Percentiles rank a stretch among this genome's conserved stretches.
Evolutionary conservation across 1,140 invertebrate species (phyloP).

Genomic region (Hirudo medicinalis): DNA sequence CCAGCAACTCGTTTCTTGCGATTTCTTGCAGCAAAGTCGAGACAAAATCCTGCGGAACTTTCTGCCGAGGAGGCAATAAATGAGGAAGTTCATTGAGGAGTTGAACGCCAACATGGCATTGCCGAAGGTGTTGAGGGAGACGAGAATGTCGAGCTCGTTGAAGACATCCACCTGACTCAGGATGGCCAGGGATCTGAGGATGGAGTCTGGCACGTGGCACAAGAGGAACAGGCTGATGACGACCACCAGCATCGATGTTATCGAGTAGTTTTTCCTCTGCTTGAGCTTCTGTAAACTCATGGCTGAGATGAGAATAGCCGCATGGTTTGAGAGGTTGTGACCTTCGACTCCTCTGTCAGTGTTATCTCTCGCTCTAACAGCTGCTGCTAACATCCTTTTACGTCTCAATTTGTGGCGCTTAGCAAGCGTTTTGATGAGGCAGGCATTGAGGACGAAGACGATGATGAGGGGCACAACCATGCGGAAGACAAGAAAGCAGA

Average conservation of each 20-base stretch:
- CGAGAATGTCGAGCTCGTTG: too few species aligned
- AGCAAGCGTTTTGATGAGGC: constrained; percentile 16
- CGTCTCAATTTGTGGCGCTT: not conserved
- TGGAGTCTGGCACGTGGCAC: constrained; percentile 20
- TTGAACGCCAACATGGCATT: constrained; percentile 18
- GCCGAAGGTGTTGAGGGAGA: not conserved
- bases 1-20: too few species aligned
- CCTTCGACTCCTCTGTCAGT: too few species aligned
- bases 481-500: constrained; percentile 22
- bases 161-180: not conserved
- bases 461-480: constrained; percentile 19
- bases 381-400: constrained; percentile 8
- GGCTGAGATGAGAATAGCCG: too few species aligned
- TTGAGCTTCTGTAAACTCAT: not conserved
- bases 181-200: constrained; percentile 15
- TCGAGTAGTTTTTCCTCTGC: constrained; percentile 8
- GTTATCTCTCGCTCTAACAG: not conserved
- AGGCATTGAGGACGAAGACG: constrained; percentile 20
- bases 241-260: constrained; percentile 21
- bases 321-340: too few species aligned
- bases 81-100: constrained; percentile 18
- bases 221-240: constrained; percentile 22
- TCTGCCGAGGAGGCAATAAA: constrained; percentile 11
- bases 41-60: constrained; percentile 18
- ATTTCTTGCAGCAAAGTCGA: constrained; percentile 12